Evolutionary conservation across 1,140 invertebrate species (phyloP).

Genomic region (Drosophila kikkawai): DNA sequence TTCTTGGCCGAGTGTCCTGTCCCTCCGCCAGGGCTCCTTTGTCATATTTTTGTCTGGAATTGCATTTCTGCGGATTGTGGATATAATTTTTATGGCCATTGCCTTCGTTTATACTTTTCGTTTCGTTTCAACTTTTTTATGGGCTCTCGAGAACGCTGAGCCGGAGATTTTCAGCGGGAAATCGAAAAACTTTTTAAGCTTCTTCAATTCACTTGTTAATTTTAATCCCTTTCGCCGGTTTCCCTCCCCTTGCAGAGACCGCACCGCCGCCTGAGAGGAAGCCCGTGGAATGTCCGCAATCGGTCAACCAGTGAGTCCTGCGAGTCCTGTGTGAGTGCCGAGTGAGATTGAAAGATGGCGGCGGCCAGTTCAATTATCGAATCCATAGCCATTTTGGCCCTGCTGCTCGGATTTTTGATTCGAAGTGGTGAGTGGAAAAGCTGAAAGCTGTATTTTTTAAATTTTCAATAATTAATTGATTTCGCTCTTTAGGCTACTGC

Average conservation of each 20-base stretch:
- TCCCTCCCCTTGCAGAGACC: conserved; percentile 14
- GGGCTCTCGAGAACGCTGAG: conserved; percentile 22
- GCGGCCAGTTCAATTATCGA: conserved; percentile 62
- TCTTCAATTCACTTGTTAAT: conserved; percentile 51
- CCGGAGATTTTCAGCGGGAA: conserved; percentile 30
- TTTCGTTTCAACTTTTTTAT: conserved; percentile 47
- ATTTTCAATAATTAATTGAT: not conserved
- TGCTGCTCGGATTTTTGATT: conserved; percentile 64
- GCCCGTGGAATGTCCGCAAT: conserved; percentile 40
- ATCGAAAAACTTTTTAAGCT: conserved; percentile 47
- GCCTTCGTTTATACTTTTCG: conserved; percentile 23
- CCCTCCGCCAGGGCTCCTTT: conserved; percentile 13
- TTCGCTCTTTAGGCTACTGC: conserved; percentile 85
- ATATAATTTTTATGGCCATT: conserved; percentile 51
- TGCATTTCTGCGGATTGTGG: conserved; percentile 64
- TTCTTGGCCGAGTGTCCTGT: conserved; percentile 51
- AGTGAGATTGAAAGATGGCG: conserved; percentile 44
- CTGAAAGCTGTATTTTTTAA: not conserved
- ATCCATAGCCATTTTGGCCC: conserved; percentile 54
- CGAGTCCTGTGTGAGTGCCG: conserved; percentile 24
- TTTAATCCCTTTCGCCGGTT: conserved; percentile 36
- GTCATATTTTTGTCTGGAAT: conserved; percentile 41
- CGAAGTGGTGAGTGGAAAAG: conserved; percentile 56
- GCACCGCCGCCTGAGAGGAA: conserved; percentile 35
- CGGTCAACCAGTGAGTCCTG: conserved; percentile 42